These are phyloP conservation scores for Puma concolor DNA, from an alignment of 2,113 vertebrate genomes.

Conservation along the genomic window DNA sequence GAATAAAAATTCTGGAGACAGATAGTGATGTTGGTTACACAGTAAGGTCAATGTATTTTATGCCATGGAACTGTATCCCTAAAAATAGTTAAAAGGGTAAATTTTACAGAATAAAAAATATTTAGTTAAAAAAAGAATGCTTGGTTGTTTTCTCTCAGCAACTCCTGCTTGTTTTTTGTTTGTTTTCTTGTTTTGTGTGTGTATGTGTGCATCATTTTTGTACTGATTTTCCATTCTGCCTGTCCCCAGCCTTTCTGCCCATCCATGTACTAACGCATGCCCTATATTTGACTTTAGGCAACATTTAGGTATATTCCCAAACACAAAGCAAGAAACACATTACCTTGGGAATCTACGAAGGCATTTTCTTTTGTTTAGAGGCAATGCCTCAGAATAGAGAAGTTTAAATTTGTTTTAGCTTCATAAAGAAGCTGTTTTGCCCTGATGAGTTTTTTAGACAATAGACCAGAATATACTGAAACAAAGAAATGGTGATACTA, in stretches of 20 bases:
- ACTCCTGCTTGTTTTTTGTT: not conserved
- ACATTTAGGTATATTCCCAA: not conserved
- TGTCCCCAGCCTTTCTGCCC: not conserved
- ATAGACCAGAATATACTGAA: not conserved
- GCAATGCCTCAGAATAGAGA: not conserved
- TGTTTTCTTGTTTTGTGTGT: not conserved
- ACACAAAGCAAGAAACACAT: not conserved
- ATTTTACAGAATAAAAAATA: not conserved
- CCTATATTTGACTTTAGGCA: not conserved
- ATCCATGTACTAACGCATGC: not conserved
- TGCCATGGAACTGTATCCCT: not conserved
- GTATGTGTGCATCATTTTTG: not conserved
- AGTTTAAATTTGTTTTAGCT: not conserved
- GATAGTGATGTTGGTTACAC: not conserved
- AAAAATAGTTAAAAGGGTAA: not conserved
- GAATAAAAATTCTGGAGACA: not conserved
- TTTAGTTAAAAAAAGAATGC: not conserved
- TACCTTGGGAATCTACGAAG: not conserved
- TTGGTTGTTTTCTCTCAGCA: not conserved
- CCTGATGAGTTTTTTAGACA: not conserved
- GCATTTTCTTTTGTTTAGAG: not conserved
- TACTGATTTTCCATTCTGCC: not conserved
- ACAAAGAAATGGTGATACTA: not conserved
- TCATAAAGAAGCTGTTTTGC: not conserved
- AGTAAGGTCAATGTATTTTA: not conserved